A percentile compares a stretch with the other conserved stretches of the same genome.
phyloP scores from a whole-genome alignment of 2,797 vertebrate species.

The Pantherophis vulpinus region DNA sequence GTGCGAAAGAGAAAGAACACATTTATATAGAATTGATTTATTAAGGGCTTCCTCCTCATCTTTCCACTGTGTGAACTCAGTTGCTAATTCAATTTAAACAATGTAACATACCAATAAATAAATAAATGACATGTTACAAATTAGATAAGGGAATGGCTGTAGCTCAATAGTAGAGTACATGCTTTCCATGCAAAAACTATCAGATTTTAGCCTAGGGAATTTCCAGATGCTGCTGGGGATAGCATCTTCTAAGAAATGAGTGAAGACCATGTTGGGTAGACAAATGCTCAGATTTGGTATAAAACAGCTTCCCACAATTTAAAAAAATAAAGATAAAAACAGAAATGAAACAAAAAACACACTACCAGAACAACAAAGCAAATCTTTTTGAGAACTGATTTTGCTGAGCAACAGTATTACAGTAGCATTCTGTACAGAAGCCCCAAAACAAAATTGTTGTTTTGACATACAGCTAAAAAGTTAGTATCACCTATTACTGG shows the following conservation, averaged over 20 bases:
- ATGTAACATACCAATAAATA: background rate
- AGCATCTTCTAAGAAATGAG: background rate
- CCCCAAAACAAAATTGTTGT: background rate
- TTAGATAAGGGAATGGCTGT: background rate
- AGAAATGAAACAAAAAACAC: background rate
- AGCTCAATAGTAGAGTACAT: background rate
- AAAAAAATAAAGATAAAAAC: background rate
- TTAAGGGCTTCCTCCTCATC: background rate
- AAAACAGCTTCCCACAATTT: background rate
- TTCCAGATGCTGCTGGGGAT: too few relatives aligned
- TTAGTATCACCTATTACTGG: background rate
- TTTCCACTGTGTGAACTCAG: background rate
- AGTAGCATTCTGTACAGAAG: background rate
- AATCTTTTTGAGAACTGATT: background rate
- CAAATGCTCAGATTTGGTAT: background rate
- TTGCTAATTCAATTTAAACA: background rate
- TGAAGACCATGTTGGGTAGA: background rate
- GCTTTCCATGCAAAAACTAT: background rate
- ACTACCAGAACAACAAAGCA: background rate
- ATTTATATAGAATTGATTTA: background rate
- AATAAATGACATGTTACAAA: background rate
- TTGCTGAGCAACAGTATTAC: background rate
- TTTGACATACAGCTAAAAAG: background rate
- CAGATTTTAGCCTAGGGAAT: background rate
- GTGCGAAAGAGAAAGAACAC: constrained; percentile 10